Conservation (phyloP, 2,888 invertebrate species). For the Labia minor region DNA sequence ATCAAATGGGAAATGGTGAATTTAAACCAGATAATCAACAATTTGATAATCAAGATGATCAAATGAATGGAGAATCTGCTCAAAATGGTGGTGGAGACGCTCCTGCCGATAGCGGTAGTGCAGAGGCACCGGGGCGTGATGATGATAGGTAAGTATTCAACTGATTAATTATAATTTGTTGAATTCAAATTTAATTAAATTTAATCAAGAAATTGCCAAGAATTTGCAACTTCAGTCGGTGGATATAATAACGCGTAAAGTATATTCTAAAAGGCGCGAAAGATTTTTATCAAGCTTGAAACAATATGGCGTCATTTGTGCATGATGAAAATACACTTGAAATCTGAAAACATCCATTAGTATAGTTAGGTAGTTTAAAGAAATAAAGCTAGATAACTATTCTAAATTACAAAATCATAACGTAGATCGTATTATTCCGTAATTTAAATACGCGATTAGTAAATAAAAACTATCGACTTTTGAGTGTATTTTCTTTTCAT, state of each 20-base stretch:
- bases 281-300: neutral
- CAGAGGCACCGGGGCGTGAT: conserved; percentile 65
- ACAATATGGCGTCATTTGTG: conserved; percentile 1
- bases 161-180: neutral
- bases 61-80: conserved; percentile 33
- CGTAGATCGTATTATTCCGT: neutral
- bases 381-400: neutral
- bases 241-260: neutral
- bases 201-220: conserved; percentile 3
- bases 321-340: conserved; percentile 13
- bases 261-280: neutral
- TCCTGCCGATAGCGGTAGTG: conserved; percentile 56
- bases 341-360: neutral
- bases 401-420: neutral
- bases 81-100: conserved; percentile 49
- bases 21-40: conserved; percentile 56
- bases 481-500: conserved; percentile 8
- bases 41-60: conserved; percentile 45
- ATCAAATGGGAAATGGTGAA: conserved; percentile 64
- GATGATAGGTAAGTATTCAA: conserved; percentile 43
- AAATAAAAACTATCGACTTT: neutral
- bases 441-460: neutral
- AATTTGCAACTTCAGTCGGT: conserved; percentile 13
- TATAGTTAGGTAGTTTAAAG: neutral
- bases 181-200: neutral